Evolutionary conservation across 2,113 vertebrate genomes (phyloP), one percentile per base, ranked within the genome.

Genomic region (Sander lucioperca): DNA sequence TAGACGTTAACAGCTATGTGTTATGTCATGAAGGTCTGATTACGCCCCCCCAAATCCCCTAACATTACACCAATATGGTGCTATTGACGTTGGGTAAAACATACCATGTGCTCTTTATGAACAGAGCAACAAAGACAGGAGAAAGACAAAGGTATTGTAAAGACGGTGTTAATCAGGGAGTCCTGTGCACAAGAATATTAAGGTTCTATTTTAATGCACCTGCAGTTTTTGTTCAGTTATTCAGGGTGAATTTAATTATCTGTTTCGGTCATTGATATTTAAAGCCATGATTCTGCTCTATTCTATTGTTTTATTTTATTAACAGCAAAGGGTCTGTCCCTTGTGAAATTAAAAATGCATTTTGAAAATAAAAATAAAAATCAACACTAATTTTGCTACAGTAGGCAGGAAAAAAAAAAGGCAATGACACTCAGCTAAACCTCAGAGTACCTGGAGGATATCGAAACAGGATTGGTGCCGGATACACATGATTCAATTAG

Each of bases 1-100:
- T 39, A 51, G 74, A 89, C 53, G 54, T 56, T 86, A 83, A 88
- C 85, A 67, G 85, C 82, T 69, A 64, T 15, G 43, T 63, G 79
- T 86, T 70, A 77, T 82, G 85, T 83, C 82, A 77, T 74, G 61
- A 84, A 86, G 79, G 74, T 74, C 80, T 87, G 57, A 87, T 85
- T 82, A 63, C n/a, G 19, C 59, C 23, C 39, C 15, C 0, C n/a
- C 27, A 4, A 30, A 2, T 36, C 70, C 45, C 18, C 43, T 30
- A 53, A 68, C 77, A 57, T 75, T 8, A 70, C 87, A 87, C 80
- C 83, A 83, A 84, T 83, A 69, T 79, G 79, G 57, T 80, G 83
- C 59, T 27, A 7, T 47, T 63, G 68, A 74, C 82, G 80, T 51
- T 58, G 64, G 19, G 14, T 43, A 6, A 83, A 57, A 59, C 33